Percentiles rank a stretch among this genome's conserved stretches.
phyloP scores from a whole-genome alignment of 2,888 invertebrate species.

The Athalia rosae region DNA sequence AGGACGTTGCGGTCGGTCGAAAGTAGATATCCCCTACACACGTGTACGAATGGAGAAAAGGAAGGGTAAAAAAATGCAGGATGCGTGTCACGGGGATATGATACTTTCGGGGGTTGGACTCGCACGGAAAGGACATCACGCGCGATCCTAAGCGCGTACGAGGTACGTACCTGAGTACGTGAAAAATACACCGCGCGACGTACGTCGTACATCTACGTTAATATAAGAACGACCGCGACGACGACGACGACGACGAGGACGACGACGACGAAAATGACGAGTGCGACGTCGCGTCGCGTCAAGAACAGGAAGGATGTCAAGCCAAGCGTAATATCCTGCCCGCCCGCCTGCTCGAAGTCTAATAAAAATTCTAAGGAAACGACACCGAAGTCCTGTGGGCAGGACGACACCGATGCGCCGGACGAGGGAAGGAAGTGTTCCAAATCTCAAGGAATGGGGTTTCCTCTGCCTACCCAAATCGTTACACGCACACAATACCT shows the following conservation, averaged over 20 bases:
- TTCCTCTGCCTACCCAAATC: too few relatives aligned
- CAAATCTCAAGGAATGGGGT: too few relatives aligned
- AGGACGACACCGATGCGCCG: background rate
- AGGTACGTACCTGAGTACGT: background rate
- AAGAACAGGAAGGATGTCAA: constrained; percentile 41
- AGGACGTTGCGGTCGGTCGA: background rate
- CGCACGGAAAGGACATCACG: constrained; percentile 10
- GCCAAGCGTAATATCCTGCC: constrained; percentile 31
- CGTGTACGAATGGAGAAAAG: background rate
- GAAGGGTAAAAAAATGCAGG: background rate
- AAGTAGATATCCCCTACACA: background rate
- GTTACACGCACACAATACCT: too few relatives aligned
- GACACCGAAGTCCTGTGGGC: background rate
- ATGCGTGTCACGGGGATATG: background rate
- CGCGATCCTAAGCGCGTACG: too few relatives aligned
- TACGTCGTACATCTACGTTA: too few relatives aligned
- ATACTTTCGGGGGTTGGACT: too few relatives aligned
- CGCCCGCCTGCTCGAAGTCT: background rate
- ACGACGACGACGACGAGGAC: too few relatives aligned
- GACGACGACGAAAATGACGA: background rate
- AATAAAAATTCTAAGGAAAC: constrained; percentile 6
- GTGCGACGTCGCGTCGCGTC: background rate
- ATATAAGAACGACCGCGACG: too few relatives aligned
- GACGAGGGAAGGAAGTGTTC: too few relatives aligned
- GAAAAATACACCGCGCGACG: too few relatives aligned